Percentiles rank a stretch among this genome's conserved stretches.
These are phyloP conservation scores for Heliconius himera DNA, from an alignment of 1,140 invertebrate species.

Conservation along the genomic window DNA sequence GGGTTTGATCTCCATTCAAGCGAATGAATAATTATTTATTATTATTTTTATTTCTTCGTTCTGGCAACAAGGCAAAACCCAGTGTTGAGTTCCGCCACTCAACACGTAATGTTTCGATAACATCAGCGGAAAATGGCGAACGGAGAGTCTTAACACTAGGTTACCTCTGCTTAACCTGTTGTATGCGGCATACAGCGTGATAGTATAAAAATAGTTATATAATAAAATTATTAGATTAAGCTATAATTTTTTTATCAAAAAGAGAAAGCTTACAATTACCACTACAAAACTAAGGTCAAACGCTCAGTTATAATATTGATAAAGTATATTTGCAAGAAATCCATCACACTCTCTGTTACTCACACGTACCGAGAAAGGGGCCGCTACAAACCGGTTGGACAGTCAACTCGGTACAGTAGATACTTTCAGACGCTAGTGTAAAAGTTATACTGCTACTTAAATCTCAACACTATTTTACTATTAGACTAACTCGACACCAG, in stretches of 20 bases:
- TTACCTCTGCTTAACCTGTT: too few species aligned
- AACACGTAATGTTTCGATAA: too few species aligned
- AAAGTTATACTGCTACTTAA: slow-evolving; percentile 16
- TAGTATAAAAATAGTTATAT: neutral
- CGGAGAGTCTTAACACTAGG: too few species aligned
- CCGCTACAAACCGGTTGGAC: slow-evolving; percentile 43
- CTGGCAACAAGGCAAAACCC: too few species aligned
- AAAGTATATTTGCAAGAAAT: slow-evolving; percentile 38
- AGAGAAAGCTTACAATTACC: neutral
- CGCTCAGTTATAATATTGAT: slow-evolving; percentile 48
- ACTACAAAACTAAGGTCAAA: slow-evolving; percentile 11
- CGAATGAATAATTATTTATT: too few species aligned
- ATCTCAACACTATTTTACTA: slow-evolving; percentile 6
- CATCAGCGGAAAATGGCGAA: too few species aligned
- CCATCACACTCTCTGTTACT: slow-evolving; percentile 41
- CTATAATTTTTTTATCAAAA: neutral
- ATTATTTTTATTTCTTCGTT: too few species aligned
- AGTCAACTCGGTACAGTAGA: slow-evolving; percentile 6
- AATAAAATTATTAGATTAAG: neutral
- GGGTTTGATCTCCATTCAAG: too few species aligned
- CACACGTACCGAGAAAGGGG: slow-evolving; percentile 51
- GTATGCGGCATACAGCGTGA: too few species aligned
- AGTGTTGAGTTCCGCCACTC: too few species aligned
- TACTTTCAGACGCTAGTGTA: slow-evolving; percentile 13
- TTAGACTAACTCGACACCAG: neutral